Evolutionary conservation across 1,140 invertebrate species (phyloP).

Genomic region (Drosophila pectinifera): DNA sequence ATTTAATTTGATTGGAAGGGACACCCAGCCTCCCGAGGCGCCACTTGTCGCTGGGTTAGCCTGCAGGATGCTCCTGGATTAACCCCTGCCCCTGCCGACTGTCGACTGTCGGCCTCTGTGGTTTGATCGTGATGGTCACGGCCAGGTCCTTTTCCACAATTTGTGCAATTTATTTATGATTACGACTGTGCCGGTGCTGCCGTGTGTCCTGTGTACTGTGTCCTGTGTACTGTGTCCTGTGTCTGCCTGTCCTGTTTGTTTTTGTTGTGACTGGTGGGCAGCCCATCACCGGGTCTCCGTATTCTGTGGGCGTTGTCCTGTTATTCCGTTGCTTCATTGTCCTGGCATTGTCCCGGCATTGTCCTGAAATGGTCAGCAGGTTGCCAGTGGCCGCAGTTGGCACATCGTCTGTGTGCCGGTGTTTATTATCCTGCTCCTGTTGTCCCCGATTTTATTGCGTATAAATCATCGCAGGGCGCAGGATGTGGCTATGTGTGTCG

Average conservation of each 20-base stretch:
- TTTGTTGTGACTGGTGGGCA: slow-evolving; percentile 58
- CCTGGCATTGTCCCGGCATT: no score
- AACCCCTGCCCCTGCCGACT: not conserved
- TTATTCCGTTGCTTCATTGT: slow-evolving; percentile 31
- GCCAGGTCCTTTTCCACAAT: slow-evolving; percentile 19
- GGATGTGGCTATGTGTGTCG: slow-evolving; percentile 7
- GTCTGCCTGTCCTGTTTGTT: slow-evolving; percentile 5
- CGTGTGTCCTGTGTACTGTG: not conserved
- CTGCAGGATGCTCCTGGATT: not conserved
- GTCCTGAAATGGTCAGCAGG: slow-evolving; percentile 21
- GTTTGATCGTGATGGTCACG: slow-evolving; percentile 25
- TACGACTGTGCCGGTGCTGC: slow-evolving; percentile 13
- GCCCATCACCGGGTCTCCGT: slow-evolving; percentile 2
- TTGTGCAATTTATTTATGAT: slow-evolving; percentile 66
- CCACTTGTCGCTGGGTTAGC: slow-evolving; percentile 31
- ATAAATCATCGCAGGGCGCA: slow-evolving; percentile 59
- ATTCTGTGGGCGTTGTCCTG: slow-evolving; percentile 47
- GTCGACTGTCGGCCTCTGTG: slow-evolving; percentile 20
- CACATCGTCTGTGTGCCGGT: slow-evolving; percentile 27
- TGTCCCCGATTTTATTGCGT: slow-evolving; percentile 68
- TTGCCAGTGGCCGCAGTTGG: slow-evolving; percentile 9
- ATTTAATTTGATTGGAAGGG: not conserved
- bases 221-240: not conserved
- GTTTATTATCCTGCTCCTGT: slow-evolving; percentile 29
- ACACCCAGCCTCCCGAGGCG: slow-evolving; percentile 13